Percentiles rank a stretch among this genome's conserved stretches.
These are phyloP conservation scores for Cordilura impudica DNA, from an alignment of 2,888 invertebrate genomes.

Conservation along the genomic window DNA sequence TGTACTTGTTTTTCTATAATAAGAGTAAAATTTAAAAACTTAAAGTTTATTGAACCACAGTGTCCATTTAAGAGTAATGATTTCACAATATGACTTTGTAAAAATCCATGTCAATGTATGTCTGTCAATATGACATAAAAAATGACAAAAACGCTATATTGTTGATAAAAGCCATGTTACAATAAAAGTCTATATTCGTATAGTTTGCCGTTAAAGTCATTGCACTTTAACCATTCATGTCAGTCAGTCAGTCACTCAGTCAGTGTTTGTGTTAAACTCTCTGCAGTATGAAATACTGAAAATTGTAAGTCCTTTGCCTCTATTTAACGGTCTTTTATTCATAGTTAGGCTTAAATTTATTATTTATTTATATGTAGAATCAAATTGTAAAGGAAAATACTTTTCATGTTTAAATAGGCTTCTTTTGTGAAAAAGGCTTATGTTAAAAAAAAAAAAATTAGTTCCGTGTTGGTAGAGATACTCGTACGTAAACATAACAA, in stretches of 20 bases:
- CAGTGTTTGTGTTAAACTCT: conserved; percentile 1
- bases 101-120: conserved; percentile 52
- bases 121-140: conserved; percentile 38
- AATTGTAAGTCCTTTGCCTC: conserved; percentile 32
- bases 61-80: conserved; percentile 44
- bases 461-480: conserved; percentile 48
- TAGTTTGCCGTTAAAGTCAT: conserved; percentile 54
- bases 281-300: not conserved
- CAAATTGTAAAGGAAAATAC: conserved; percentile 50
- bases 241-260: conserved; percentile 26
- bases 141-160: conserved; percentile 26
- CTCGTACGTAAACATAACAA: conserved; percentile 54
- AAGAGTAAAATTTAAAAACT: not conserved
- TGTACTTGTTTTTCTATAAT: too few species aligned
- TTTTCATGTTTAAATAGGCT: conserved; percentile 22
- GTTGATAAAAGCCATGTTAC: conserved; percentile 38
- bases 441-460: not conserved
- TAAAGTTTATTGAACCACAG: conserved; percentile 59
- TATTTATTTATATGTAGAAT: conserved; percentile 56
- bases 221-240: conserved; percentile 55
- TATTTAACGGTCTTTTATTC: conserved; percentile 55
- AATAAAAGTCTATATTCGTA: conserved; percentile 47
- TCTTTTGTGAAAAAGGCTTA: not conserved
- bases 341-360: conserved; percentile 57
- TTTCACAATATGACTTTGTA: conserved; percentile 39